Conservation (phyloP, 2,888 invertebrate species). For the Ctenicera cuprea region DNA sequence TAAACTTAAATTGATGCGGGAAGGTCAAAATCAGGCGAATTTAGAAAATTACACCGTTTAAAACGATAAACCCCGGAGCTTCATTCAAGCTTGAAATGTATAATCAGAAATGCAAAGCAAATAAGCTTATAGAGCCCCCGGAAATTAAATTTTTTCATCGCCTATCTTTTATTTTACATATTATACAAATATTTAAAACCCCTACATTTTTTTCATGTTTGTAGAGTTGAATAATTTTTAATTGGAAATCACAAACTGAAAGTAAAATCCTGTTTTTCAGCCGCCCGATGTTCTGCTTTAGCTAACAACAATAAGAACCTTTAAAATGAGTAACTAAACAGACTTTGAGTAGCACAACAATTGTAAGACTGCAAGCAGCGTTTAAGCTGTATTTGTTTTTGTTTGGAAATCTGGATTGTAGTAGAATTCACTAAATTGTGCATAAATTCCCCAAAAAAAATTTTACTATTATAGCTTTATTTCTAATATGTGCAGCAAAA, state of each 20-base stretch:
- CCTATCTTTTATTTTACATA: constrained; percentile 19
- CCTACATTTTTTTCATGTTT: not conserved
- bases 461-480: no score
- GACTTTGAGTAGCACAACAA: no score
- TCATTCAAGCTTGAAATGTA: constrained; percentile 49
- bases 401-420: no score
- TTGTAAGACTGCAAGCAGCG: no score
- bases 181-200: constrained; percentile 23
- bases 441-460: no score
- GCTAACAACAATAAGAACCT: no score
- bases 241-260: not conserved
- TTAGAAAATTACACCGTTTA: constrained; percentile 50
- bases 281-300: no score
- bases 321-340: no score
- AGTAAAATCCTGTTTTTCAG: not conserved
- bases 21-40: constrained; percentile 51
- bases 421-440: no score
- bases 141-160: constrained; percentile 46
- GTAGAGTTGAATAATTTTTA: no score
- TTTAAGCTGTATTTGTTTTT: no score
- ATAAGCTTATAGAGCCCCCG: constrained; percentile 41
- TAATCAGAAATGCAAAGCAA: constrained; percentile 52
- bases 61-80: constrained; percentile 47
- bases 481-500: no score
- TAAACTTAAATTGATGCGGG: constrained; percentile 47